Conservation (phyloP, 2,888 invertebrate genomes). For the Megamerina dolium region DNA sequence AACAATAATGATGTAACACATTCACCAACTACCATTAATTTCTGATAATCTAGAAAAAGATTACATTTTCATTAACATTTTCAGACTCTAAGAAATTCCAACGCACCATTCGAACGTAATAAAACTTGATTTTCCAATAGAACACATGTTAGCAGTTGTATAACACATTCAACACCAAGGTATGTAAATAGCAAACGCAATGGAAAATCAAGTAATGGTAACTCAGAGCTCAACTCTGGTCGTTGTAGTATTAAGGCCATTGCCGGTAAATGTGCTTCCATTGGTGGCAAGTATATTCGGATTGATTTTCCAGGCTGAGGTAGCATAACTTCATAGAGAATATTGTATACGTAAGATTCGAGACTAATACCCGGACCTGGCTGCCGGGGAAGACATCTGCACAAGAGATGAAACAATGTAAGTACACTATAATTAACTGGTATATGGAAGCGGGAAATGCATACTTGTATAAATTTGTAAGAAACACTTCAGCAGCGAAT, state of each 20-base stretch:
- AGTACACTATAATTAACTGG: too few species aligned
- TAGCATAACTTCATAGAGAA: conserved; percentile 88
- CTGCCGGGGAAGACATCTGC: conserved; percentile 71
- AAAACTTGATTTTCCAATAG: conserved; percentile 95
- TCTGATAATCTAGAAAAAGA: conserved; percentile 76
- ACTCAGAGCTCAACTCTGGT: conserved; percentile 71
- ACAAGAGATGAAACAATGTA: conserved; percentile 9
- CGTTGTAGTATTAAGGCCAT: conserved; percentile 66
- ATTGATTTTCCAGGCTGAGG: conserved; percentile 86
- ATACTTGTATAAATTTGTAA: conserved; percentile 81
- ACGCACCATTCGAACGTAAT: conserved; percentile 77
- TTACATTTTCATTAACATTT: too few species aligned
- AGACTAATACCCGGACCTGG: conserved; percentile 72
- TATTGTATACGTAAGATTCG: conserved; percentile 92
- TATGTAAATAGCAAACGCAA: conserved; percentile 80
- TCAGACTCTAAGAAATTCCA: too few species aligned
- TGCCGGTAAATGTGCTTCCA: conserved; percentile 63
- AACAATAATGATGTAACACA: conserved; percentile 83
- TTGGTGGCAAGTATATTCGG: conserved; percentile 65
- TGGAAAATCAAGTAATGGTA: conserved; percentile 92
- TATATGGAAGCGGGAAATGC: too few species aligned
- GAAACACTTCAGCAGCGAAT: conserved; percentile 76
- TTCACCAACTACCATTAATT: conserved; percentile 94
- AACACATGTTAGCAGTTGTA: conserved; percentile 91
- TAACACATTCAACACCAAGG: conserved; percentile 85